Conservation (phyloP, 2,113 vertebrate species). For the Peromyscus leucopus region DNA sequence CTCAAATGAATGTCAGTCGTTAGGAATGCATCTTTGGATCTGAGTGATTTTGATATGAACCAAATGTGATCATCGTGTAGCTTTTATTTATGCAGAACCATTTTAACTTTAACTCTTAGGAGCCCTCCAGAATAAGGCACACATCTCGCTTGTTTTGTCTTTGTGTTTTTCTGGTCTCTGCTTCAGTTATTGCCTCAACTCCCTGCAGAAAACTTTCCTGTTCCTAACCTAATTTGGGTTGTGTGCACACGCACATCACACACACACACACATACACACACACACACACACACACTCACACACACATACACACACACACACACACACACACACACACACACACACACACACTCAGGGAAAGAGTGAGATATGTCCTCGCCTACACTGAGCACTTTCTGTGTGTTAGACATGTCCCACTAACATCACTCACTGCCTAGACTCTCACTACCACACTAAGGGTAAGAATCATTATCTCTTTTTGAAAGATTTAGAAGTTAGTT, state of each 20-base stretch:
- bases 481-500: not conserved
- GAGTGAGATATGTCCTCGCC: not conserved
- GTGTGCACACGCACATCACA: not conserved
- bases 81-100: slow-evolving; percentile 77
- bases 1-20: slow-evolving; percentile 85
- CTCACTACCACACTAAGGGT: not conserved
- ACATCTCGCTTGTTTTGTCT: not conserved
- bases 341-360: not conserved
- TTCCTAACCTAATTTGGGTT: not conserved
- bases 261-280: not conserved
- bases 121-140: slow-evolving; percentile 60
- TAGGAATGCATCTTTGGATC: slow-evolving; percentile 87
- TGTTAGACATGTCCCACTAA: not conserved
- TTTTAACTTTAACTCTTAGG: slow-evolving; percentile 81
- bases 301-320: too few species aligned
- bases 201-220: not conserved
- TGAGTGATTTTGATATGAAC: slow-evolving; percentile 86
- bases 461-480: not conserved
- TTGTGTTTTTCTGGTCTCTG: not conserved
- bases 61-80: slow-evolving; percentile 85
- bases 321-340: not conserved
- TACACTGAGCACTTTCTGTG: not conserved
- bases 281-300: not conserved
- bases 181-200: not conserved
- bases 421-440: not conserved